Evolutionary conservation across 2,797 vertebrate species (phyloP).

Genomic region (Heliangelus exortis): DNA sequence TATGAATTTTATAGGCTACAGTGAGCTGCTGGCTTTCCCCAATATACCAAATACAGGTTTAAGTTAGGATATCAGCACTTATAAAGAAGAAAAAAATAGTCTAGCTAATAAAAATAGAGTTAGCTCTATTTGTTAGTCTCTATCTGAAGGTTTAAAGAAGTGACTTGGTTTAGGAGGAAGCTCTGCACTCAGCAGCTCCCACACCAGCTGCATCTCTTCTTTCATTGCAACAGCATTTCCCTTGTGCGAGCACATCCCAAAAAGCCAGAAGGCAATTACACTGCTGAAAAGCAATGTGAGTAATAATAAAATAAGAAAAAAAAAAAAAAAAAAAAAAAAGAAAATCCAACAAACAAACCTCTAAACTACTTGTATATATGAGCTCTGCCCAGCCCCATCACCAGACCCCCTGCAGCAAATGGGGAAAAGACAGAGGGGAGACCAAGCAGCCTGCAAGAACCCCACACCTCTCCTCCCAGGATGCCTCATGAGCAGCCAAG

Average conservation of each 20-base stretch:
- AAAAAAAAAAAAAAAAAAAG: not conserved
- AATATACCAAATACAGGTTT: not conserved
- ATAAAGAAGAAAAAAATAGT: not conserved
- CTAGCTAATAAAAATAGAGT: not conserved
- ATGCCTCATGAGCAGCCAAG: not conserved
- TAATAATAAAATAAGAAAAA: not conserved
- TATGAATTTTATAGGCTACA: conserved; percentile 23
- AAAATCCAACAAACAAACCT: no score
- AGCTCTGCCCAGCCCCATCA: not conserved
- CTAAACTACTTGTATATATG: accelerated
- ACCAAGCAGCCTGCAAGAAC: not conserved
- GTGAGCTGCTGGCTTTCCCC: not conserved
- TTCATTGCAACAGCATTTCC: not conserved
- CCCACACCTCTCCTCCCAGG: accelerated
- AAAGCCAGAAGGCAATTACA: not conserved
- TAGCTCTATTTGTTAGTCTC: not conserved
- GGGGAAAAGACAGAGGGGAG: not conserved
- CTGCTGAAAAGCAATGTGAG: not conserved
- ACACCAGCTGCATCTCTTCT: not conserved
- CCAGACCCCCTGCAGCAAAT: not conserved
- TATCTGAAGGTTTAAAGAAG: not conserved
- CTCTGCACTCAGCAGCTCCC: not conserved
- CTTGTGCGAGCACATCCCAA: accelerated
- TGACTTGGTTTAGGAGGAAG: not conserved
- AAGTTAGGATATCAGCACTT: not conserved